A percentile compares a stretch with the other conserved stretches of the same genome.
phyloP scores from a whole-genome alignment of 2,797 vertebrate species.

The Tympanoctomys barrerae region DNA sequence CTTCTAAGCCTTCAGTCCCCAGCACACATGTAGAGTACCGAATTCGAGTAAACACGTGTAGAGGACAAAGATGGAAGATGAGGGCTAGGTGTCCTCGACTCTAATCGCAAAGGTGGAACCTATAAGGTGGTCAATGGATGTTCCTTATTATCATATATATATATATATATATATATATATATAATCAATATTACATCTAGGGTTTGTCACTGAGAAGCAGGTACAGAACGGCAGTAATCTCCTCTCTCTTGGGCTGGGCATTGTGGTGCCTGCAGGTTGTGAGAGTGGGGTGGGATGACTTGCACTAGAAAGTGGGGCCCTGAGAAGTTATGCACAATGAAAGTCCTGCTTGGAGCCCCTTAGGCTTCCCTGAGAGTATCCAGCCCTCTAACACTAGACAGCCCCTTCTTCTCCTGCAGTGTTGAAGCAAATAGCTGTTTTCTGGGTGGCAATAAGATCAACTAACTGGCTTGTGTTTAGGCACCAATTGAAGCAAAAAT shows the following conservation, averaged over 20 bases:
- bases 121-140: not conserved
- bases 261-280: not conserved
- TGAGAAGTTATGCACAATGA: not conserved
- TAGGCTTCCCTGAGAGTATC: not conserved
- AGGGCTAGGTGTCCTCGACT: not conserved
- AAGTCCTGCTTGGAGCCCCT: slow-evolving; percentile 29
- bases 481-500: not conserved
- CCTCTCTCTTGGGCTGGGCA: not conserved
- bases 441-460: not conserved
- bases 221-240: not conserved
- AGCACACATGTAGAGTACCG: not conserved
- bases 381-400: not conserved
- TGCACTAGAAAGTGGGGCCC: not conserved
- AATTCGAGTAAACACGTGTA: not conserved
- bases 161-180: not conserved
- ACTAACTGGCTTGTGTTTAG: slow-evolving; percentile 6
- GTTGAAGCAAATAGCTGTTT: not conserved
- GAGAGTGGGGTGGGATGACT: not conserved
- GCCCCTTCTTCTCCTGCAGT: not conserved
- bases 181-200: not conserved
- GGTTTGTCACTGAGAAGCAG: not conserved
- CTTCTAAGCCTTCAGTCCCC: not conserved
- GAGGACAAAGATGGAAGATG: not conserved
- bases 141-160: not conserved
- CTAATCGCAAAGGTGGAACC: not conserved